Percentiles rank a stretch among this genome's conserved stretches.
Evolutionary conservation across 2,113 vertebrate genomes (phyloP).

Genomic region (Notarius quadriscutis): DNA sequence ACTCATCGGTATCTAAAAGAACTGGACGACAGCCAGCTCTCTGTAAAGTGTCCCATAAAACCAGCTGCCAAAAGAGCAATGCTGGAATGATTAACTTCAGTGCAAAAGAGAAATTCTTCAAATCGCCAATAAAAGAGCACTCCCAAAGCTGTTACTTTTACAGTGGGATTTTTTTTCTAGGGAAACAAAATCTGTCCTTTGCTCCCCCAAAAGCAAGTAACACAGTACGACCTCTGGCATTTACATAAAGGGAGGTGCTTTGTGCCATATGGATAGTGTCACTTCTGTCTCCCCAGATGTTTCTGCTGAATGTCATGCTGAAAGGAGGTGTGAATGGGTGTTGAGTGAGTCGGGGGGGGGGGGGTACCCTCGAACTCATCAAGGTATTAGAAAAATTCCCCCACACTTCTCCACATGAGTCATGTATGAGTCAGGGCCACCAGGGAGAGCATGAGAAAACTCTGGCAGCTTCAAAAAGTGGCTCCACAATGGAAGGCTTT

Average conservation of each 20-base stretch:
- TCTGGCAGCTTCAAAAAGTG: not conserved
- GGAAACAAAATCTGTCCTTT: not conserved
- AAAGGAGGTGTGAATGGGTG: not conserved
- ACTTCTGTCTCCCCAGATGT: not conserved
- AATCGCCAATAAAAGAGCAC: not conserved
- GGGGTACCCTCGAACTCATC: not conserved
- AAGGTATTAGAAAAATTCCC: constrained; percentile 5
- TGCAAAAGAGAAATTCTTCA: constrained; percentile 21
- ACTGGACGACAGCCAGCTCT: constrained; percentile 5
- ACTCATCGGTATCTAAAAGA: constrained; percentile 13
- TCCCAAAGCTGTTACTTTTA: constrained; percentile 2
- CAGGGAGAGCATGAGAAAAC: constrained; percentile 22
- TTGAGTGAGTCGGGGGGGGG: not conserved
- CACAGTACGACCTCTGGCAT: not conserved
- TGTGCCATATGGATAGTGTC: not conserved
- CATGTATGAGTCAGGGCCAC: constrained; percentile 38
- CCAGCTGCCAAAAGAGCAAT: not conserved
- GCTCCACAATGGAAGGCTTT: not conserved
- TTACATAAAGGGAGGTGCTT: not conserved
- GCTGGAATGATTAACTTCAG: constrained; percentile 31
- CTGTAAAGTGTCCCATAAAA: constrained; percentile 14
- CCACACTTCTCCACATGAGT: constrained; percentile 11
- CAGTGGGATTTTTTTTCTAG: not conserved
- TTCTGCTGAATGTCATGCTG: no score
- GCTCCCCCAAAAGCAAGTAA: not conserved